A percentile compares a stretch with the other conserved stretches of the same genome.
These are phyloP conservation scores for Drosophila fungiperda DNA, from an alignment of 2,888 invertebrate species.

Conservation along the genomic window DNA sequence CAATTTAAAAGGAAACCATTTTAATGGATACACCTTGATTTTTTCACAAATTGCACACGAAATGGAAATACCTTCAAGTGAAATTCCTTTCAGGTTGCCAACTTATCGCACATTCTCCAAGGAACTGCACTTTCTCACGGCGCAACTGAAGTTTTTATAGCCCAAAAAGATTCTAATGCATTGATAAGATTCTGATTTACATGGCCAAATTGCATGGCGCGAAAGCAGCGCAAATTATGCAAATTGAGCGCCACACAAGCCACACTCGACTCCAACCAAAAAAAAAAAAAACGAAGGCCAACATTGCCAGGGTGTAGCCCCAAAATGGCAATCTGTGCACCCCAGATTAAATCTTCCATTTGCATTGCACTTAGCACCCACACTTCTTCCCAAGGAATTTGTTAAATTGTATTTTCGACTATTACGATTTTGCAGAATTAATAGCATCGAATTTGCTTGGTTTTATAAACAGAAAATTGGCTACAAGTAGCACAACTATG, in stretches of 20 bases:
- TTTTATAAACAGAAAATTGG: neutral
- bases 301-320: constrained; percentile 35
- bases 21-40: neutral
- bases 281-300: constrained; percentile 13
- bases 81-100: constrained; percentile 1
- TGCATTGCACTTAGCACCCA: constrained; percentile 39
- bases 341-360: constrained; percentile 45
- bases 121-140: constrained; percentile 51
- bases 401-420: constrained; percentile 11
- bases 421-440: neutral
- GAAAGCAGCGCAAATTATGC: constrained; percentile 45
- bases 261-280: constrained; percentile 2
- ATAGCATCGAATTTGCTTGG: neutral
- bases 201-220: constrained; percentile 49
- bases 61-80: neutral
- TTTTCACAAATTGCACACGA: neutral
- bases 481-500: constrained; percentile 4
- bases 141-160: constrained; percentile 47
- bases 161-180: constrained; percentile 34
- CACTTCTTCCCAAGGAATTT: constrained; percentile 20
- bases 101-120: constrained; percentile 26
- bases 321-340: constrained; percentile 32
- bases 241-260: constrained; percentile 40
- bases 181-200: constrained; percentile 54
- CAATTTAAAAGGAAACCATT: neutral